Base-by-base conservation (phyloP, 1,140 invertebrate species). In the Drosophila tristis region DNA sequence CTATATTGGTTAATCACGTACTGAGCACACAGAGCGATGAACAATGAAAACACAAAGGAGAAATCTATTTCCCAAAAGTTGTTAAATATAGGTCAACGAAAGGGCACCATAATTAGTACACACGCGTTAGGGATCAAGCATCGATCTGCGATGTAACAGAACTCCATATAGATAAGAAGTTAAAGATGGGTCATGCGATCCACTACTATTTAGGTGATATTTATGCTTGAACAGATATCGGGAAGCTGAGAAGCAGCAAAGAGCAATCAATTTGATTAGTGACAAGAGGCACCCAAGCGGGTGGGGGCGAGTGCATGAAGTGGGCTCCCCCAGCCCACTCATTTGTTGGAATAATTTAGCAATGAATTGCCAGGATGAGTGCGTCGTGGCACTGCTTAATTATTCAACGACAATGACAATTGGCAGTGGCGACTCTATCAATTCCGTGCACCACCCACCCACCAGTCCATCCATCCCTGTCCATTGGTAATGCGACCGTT, bases 401-500 rank as follows among this genome's bases (percentile, higher is more conserved):
- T 82, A 82, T 82, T 78, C 79, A 82, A 78, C 65, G 68, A 26
- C 79, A 73, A 58, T 72, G 75, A 49, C 62, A 62, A 59, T 82
- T 64, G 74, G 35, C 35, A 11, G 11, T 39, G 9, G 68, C 66
- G 66, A 71, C 67, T 71, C 67, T 70, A 71, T 71, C 67, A 71
- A 71, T 70, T 53, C 67, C 45, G 15, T 61, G 59, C 56, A 70
- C 47, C 15, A 23, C 25, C 39, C 48, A 35, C 16, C 42, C 23
- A 5, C 13, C n/a, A n/a, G n/a, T 13, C 45, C 49, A 16, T 16
- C 16, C 16, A 20, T 42, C 58, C 42, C 68, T 60, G 39, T 80
- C 80, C 72, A 85, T 81, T 50, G 71, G 68, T 87, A 81, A 81
- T 85, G 81, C 78, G 63, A 71, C 85, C 75, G 70, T 87, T 87